Percentiles rank a stretch among this genome's conserved stretches.
Conservation (phyloP, 2,888 invertebrate genomes). For the Peribatodes rhomboidaria region DNA sequence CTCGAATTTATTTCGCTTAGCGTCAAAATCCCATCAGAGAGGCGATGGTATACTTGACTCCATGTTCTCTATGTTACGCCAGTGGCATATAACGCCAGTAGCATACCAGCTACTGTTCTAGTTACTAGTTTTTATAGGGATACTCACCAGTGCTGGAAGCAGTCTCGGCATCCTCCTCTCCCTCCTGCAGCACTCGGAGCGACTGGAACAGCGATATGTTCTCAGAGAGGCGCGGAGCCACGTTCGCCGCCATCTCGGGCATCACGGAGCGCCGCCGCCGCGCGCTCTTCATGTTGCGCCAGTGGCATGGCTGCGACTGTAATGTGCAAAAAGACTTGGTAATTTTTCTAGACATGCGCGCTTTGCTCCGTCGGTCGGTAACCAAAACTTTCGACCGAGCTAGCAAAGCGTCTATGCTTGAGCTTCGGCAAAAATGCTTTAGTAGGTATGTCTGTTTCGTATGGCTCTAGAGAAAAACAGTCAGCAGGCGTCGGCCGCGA, state of each 20-base stretch:
- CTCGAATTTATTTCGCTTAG: too few species aligned
- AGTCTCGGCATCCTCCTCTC: slow-evolving; percentile 89
- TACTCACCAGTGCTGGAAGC: slow-evolving; percentile 69
- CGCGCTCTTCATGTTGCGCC: slow-evolving; percentile 95
- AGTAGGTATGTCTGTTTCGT: too few species aligned
- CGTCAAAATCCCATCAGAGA: too few species aligned
- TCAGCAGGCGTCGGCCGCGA: too few species aligned
- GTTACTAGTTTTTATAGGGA: background rate
- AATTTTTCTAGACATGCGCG: too few species aligned
- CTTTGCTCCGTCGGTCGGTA: too few species aligned
- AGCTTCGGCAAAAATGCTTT: too few species aligned
- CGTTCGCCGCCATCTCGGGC: slow-evolving; percentile 73
- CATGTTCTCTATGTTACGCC: background rate
- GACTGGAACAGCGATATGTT: slow-evolving; percentile 97
- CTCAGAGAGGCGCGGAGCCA: slow-evolving; percentile 90
- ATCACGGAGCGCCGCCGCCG: slow-evolving; percentile 91
- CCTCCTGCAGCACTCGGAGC: slow-evolving; percentile 94
- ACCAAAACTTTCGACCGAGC: too few species aligned
- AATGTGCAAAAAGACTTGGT: slow-evolving; percentile 9
- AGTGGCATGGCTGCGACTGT: slow-evolving; percentile 96
- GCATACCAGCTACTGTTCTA: too few species aligned
- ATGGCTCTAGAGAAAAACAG: too few species aligned
- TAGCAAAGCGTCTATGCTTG: too few species aligned
- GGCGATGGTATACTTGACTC: too few species aligned
- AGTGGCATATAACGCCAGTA: background rate